phyloP scores from a whole-genome alignment of 2,888 invertebrate genomes.

The Xylocampa areola region DNA sequence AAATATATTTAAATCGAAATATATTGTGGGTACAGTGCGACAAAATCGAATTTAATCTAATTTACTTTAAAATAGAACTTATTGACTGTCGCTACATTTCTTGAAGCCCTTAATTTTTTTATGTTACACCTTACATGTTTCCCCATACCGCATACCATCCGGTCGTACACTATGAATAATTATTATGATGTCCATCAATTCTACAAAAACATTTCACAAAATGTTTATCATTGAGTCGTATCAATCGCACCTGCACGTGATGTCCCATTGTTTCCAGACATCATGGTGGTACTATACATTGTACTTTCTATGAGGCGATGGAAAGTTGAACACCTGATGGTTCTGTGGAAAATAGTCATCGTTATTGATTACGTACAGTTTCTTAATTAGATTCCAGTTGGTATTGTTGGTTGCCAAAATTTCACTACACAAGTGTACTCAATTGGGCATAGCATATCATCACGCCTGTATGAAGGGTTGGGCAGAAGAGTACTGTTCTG shows the following conservation, averaged over 20 bases:
- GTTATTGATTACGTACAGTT: constrained; percentile 18
- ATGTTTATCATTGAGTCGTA: constrained; percentile 15
- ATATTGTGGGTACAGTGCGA: no score
- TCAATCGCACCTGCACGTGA: constrained; percentile 16
- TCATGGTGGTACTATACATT: constrained; percentile 39
- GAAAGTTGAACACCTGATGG: constrained; percentile 62
- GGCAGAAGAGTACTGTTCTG: no score
- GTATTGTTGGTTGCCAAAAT: constrained; percentile 28
- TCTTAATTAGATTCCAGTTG: constrained; percentile 31
- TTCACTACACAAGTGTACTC: background rate
- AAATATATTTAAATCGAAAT: no score
- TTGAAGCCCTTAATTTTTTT: no score
- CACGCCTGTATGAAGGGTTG: no score
- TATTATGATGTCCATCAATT: constrained; percentile 29
- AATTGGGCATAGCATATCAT: background rate
- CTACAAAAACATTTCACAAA: constrained; percentile 11
- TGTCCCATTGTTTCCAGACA: constrained; percentile 42
- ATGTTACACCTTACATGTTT: background rate
- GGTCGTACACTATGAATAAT: no score
- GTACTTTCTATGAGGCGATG: constrained; percentile 56
- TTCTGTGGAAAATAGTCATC: constrained; percentile 51
- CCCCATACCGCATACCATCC: constrained; percentile 22
- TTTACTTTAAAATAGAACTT: no score
- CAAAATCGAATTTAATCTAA: no score
- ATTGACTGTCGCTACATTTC: no score